phyloP scores from a whole-genome alignment of 2,888 invertebrate species.

The Drosophila kanekoi region DNA sequence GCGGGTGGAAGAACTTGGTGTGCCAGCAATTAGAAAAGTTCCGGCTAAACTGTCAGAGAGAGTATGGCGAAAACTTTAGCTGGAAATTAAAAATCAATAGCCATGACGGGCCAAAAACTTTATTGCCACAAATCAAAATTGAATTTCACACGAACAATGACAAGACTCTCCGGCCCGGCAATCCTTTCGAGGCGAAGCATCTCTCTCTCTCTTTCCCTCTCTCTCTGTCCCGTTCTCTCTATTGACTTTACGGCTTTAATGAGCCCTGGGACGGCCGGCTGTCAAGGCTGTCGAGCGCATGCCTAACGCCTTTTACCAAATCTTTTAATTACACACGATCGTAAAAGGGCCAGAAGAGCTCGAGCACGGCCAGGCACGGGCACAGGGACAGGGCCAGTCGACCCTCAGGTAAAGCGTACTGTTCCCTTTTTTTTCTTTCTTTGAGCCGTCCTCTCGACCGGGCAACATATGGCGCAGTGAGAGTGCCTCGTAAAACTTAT shows the following conservation, averaged over 20 bases:
- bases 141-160: constrained; percentile 63
- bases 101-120: constrained; percentile 49
- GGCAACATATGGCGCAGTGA: constrained; percentile 62
- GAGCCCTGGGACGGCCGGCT: constrained; percentile 52
- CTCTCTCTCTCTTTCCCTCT: background rate
- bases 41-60: constrained; percentile 64
- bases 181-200: constrained; percentile 21
- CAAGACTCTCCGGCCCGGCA: constrained; percentile 16
- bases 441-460: constrained; percentile 12
- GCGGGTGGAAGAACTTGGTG: constrained; percentile 21
- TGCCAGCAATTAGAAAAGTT: constrained; percentile 77
- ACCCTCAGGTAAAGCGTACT: constrained; percentile 6
- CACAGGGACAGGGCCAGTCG: background rate
- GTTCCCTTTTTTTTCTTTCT: background rate
- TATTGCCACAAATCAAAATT: constrained; percentile 65
- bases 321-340: constrained; percentile 70
- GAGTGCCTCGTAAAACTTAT: constrained; percentile 76
- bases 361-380: constrained; percentile 1
- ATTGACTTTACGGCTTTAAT: constrained; percentile 72
- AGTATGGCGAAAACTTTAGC: constrained; percentile 44
- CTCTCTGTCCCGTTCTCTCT: constrained; percentile 15
- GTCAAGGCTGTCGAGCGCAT: constrained; percentile 70
- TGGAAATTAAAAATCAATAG: constrained; percentile 69
- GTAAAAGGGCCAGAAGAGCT: constrained; percentile 35
- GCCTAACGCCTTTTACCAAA: constrained; percentile 67